A percentile compares a stretch with the other conserved stretches of the same genome.
phyloP scores from a whole-genome alignment of 2,797 vertebrate genomes.

The Clarias laeviceps region DNA sequence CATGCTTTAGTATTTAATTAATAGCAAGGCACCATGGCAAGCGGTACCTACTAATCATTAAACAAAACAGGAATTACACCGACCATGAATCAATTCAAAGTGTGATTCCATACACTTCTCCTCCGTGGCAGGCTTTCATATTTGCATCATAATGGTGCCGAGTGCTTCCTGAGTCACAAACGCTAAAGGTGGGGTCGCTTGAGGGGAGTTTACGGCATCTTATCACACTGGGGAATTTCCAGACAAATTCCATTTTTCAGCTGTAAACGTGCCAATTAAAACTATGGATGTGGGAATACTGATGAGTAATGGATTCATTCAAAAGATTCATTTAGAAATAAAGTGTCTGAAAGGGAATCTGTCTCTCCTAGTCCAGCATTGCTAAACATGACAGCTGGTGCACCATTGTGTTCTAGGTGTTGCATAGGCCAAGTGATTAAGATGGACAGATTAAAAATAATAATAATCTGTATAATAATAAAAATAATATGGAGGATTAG shows the following conservation, averaged over 20 bases:
- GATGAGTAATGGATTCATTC: conserved; percentile 35
- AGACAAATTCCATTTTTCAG: conserved; percentile 29
- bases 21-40: neutral
- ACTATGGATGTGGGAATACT: conserved; percentile 29
- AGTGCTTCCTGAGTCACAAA: conserved; percentile 4
- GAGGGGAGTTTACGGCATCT: conserved; percentile 26
- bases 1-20: conserved; percentile 31
- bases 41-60: conserved; percentile 9
- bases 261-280: conserved; percentile 42
- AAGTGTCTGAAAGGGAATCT: neutral
- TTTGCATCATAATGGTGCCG: conserved; percentile 41
- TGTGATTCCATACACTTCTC: conserved; percentile 45
- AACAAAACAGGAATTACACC: conserved; percentile 36
- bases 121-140: conserved; percentile 25
- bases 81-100: conserved; percentile 49
- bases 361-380: neutral
- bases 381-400: neutral
- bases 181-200: conserved; percentile 22
- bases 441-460: neutral
- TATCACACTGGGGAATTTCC: conserved; percentile 41
- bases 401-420: too few species aligned
- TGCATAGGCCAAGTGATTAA: neutral
- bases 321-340: conserved; percentile 38
- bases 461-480: too few species aligned
- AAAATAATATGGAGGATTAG: too few species aligned